These are phyloP conservation scores for Leptopilina myrica DNA, from an alignment of 2,888 invertebrate species.

Conservation along the genomic window DNA sequence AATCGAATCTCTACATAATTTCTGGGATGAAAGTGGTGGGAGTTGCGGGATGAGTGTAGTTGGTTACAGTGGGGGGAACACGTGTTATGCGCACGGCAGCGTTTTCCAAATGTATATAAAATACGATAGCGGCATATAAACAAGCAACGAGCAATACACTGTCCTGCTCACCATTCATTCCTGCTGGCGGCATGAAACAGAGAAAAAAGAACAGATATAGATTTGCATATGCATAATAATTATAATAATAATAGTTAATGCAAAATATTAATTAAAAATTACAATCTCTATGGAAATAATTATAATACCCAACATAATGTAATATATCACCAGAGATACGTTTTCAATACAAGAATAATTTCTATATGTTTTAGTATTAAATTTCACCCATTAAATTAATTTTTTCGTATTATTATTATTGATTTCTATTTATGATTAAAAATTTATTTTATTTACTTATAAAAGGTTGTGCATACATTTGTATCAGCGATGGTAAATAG, in stretches of 20 bases:
- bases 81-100: slow-evolving; percentile 55
- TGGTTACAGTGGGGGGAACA: slow-evolving; percentile 42
- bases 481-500: slow-evolving; percentile 46
- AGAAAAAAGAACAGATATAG: slow-evolving; percentile 58
- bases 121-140: slow-evolving; percentile 28
- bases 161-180: slow-evolving; percentile 74
- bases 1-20: slow-evolving; percentile 27
- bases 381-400: too few species aligned
- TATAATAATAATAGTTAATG: background rate
- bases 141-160: slow-evolving; percentile 40
- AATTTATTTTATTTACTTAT: background rate
- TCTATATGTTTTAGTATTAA: too few species aligned
- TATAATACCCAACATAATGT: background rate
- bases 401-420: too few species aligned
- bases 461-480: slow-evolving; percentile 26
- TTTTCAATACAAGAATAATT: too few species aligned
- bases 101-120: slow-evolving; percentile 45
- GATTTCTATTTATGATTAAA: too few species aligned
- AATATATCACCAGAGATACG: too few species aligned
- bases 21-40: slow-evolving; percentile 29
- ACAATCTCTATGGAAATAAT: background rate
- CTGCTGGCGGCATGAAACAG: slow-evolving; percentile 72
- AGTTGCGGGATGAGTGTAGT: slow-evolving; percentile 18
- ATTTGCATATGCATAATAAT: slow-evolving; percentile 36
- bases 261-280: background rate